phyloP scores from a whole-genome alignment of 1,140 invertebrate species.

The Euglossa dilemma region DNA sequence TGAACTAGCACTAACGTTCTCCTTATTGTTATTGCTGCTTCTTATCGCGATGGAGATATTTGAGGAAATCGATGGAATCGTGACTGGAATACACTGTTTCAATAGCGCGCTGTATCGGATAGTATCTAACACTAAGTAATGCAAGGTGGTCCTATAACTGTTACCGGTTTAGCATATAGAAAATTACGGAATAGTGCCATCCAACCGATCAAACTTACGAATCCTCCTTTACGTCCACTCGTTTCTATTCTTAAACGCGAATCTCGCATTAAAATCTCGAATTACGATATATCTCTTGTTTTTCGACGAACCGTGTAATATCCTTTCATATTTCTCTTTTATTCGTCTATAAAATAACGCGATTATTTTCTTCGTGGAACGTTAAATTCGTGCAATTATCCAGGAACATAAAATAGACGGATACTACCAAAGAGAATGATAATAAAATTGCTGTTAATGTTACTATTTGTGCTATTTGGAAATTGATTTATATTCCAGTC shows the following conservation, averaged over 20 bases:
- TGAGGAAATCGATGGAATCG: conserved; percentile 32
- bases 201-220: neutral
- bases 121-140: conserved; percentile 12
- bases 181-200: neutral
- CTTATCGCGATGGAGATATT: conserved; percentile 21
- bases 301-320: too few relatives aligned
- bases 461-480: too few relatives aligned
- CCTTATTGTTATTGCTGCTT: conserved; percentile 36
- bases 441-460: too few relatives aligned
- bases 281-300: too few relatives aligned
- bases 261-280: too few relatives aligned
- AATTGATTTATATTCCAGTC: too few relatives aligned
- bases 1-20: conserved; percentile 9
- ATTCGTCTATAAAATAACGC: too few relatives aligned
- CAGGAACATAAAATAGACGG: too few relatives aligned
- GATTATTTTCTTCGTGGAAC: too few relatives aligned
- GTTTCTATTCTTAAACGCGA: neutral
- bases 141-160: conserved; percentile 11
- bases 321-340: too few relatives aligned
- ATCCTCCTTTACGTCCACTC: neutral
- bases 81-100: neutral
- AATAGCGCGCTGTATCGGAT: neutral
- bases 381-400: too few relatives aligned
- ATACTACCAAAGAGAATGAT: too few relatives aligned
- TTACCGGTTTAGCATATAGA: neutral